phyloP scores from a whole-genome alignment of 1,140 invertebrate genomes.

The Bombyx mori region ASM3026992v2 NC_085123.1:9039001-9039500 shows the following conservation, averaged over 20 bases:
- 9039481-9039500: too few relatives aligned
- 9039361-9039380: background rate
- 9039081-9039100: slow-evolving; percentile 56
- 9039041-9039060: slow-evolving; percentile 32
- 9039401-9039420: background rate
- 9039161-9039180: slow-evolving; percentile 35
- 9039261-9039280: slow-evolving; percentile 10
- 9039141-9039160: slow-evolving; percentile 55
- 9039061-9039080: slow-evolving; percentile 56
- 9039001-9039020: too few relatives aligned
- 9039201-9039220: slow-evolving; percentile 62
- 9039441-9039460: too few relatives aligned
- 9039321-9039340: background rate
- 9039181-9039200: slow-evolving; percentile 67
- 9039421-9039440: background rate
- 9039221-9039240: slow-evolving; percentile 58
- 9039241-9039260: slow-evolving; percentile 31
- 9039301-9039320: slow-evolving; percentile 2
- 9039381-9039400: too few relatives aligned
- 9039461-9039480: too few relatives aligned
- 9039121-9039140: slow-evolving; percentile 60
- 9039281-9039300: slow-evolving; percentile 16
- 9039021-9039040: too few relatives aligned
- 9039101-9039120: slow-evolving; percentile 68
- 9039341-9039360: background rate